Base-by-base conservation (phyloP, 2,797 vertebrate genomes). In the Brotula barbata region DNA sequence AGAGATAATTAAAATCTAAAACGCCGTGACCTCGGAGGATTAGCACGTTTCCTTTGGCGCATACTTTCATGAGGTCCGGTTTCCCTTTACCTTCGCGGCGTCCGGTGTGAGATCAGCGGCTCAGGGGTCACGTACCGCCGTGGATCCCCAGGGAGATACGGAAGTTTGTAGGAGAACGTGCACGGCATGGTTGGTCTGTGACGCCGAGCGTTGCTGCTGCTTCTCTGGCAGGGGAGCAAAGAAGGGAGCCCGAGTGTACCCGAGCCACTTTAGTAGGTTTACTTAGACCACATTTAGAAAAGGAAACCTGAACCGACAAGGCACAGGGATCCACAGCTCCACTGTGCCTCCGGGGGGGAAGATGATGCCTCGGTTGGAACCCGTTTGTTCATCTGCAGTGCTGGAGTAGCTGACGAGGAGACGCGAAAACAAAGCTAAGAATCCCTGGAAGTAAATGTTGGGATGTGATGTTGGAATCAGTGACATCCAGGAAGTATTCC, bases 171-270 rank as follows among this genome's bases (percentile, higher is more conserved):
- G 57, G 77, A 80, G 22, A 88, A 79, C 1, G 82, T 82, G 68
- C 86, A 85, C 47, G 74, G 83, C 87, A 90, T 90, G 66, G 47
- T 51, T 41, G 8, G 21, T 21, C 28, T 37, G 44, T 3, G 8
- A 28, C 7, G 36, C 19, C 61, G 25, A 4, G 4, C 25, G 25
- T 28, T 8, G 71, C 65, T 16, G 50, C 1, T 10, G 44, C 40
- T 11, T 21, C 68, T 34, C 3, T 15, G 21, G 67, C 1, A 13
- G 37, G 21, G 7, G 16, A 1, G 7, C 20, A 44, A 15, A 55
- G 19, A 55, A 47, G 23, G 34, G 7, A 13, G 17, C 12, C 16
- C 33, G 31, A 33, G 12, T 7, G n/a, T 3, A 51, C 37, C 8
- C 46, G 63, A n/a, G 62, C 25, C 0, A 4, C 13, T 31, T 58